phyloP scores from a whole-genome alignment of 2,113 vertebrate genomes.

The Periophthalmodon schlosseri region DNA sequence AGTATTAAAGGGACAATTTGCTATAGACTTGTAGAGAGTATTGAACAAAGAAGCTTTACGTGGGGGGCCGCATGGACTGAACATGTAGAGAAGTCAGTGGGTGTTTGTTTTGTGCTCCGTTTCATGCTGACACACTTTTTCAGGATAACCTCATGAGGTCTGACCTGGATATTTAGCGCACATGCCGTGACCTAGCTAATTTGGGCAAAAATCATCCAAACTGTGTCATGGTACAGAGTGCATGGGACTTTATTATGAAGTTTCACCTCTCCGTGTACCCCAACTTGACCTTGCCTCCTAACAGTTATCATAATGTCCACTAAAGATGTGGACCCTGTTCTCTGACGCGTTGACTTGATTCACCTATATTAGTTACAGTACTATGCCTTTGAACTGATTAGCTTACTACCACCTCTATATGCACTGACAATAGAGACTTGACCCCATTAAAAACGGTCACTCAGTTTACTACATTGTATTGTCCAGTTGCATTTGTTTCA shows the following conservation, averaged over 20 bases:
- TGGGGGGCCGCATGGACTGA: constrained; percentile 68
- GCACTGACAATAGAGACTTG: background rate
- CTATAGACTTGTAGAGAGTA: constrained; percentile 40
- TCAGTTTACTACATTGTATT: background rate
- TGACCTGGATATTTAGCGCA: constrained; percentile 57
- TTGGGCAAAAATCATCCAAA: constrained; percentile 24
- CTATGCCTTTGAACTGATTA: background rate
- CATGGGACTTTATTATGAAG: constrained; percentile 22
- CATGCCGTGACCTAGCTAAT: constrained; percentile 50
- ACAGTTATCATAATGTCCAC: constrained; percentile 1
- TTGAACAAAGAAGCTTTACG: constrained; percentile 68
- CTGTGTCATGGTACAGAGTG: constrained; percentile 11
- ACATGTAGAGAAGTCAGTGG: constrained; percentile 52
- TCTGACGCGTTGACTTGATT: background rate
- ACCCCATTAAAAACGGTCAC: background rate
- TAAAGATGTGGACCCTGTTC: background rate
- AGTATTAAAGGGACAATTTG: constrained; percentile 12
- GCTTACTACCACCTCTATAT: background rate
- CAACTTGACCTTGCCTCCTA: constrained; percentile 5
- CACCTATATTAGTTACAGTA: background rate
- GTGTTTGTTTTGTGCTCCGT: constrained; percentile 63
- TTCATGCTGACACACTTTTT: constrained; percentile 66
- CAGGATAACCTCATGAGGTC: constrained; percentile 50
- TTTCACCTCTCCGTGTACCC: constrained; percentile 22
- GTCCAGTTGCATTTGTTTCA: background rate